Evolutionary conservation across 2,797 vertebrate species (phyloP).

Genomic region (Phoeniculus purpureus): DNA sequence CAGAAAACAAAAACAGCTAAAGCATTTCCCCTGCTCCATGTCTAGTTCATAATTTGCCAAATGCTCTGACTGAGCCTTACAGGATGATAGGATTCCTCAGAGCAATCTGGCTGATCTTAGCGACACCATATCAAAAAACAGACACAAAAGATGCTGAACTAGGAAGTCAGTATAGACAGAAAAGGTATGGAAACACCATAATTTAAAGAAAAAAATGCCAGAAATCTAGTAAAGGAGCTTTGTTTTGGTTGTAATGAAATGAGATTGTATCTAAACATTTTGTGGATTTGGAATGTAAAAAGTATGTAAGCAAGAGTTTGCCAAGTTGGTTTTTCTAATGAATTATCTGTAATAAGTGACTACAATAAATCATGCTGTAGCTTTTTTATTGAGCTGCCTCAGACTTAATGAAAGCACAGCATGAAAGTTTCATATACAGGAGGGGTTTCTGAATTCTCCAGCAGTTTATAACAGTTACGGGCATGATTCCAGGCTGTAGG

Average conservation of each 20-base stretch:
- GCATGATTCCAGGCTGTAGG: background rate
- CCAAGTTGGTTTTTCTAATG: background rate
- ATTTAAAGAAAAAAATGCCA: background rate
- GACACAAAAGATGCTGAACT: background rate
- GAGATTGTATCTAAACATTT: constrained; percentile 47
- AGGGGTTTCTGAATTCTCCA: background rate
- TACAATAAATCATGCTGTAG: constrained; percentile 42
- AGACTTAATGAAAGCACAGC: constrained; percentile 40
- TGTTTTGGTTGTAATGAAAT: constrained; percentile 28
- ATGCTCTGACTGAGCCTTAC: background rate
- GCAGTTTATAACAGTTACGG: background rate
- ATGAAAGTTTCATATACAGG: background rate
- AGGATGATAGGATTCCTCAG: background rate
- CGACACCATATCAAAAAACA: background rate
- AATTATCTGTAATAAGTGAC: constrained; percentile 40
- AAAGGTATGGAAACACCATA: constrained; percentile 3
- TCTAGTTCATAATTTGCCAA: background rate
- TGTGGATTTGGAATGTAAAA: constrained; percentile 47
- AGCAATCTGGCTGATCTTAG: background rate
- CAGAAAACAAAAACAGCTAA: background rate
- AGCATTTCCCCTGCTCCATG: background rate
- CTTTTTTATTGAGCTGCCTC: constrained; percentile 34
- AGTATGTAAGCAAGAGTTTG: constrained; percentile 1
- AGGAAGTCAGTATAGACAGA: background rate
- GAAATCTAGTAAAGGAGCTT: background rate